A percentile compares a stretch with the other conserved stretches of the same genome.
These are phyloP conservation scores for Laticauda laticaudata DNA, from an alignment of 2,113 vertebrate genomes.

Conservation along the genomic window DNA sequence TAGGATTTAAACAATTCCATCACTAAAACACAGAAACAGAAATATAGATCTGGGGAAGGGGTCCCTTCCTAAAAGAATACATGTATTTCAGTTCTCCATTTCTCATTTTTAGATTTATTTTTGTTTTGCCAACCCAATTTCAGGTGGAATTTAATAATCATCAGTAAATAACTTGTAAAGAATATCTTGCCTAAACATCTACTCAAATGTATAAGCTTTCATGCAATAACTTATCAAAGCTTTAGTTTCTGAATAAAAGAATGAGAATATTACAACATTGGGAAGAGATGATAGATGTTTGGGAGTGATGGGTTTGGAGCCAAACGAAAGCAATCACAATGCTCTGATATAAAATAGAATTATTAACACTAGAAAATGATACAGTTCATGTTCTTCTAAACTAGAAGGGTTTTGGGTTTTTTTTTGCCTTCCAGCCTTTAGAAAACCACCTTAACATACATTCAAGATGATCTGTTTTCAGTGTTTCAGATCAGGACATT, in stretches of 20 bases:
- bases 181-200: neutral
- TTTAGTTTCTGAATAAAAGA: neutral
- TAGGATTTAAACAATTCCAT: neutral
- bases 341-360: neutral
- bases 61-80: neutral
- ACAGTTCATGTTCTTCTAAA: neutral
- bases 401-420: neutral
- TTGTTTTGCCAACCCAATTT: slow-evolving; percentile 18
- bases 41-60: neutral
- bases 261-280: neutral
- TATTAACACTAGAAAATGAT: neutral
- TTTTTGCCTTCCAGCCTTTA: neutral
- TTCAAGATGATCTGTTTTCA: neutral
- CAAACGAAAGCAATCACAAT: neutral
- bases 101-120: slow-evolving; percentile 14
- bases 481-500: neutral
- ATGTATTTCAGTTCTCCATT: neutral
- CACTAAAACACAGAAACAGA: neutral
- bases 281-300: neutral
- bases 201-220: neutral
- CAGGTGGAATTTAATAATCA: neutral
- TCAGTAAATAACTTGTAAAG: neutral
- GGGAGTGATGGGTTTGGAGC: neutral
- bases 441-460: neutral
- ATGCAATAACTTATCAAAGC: neutral